Conservation (phyloP, 2,797 vertebrate species). For the Acrossocheilus fasciatus region DNA sequence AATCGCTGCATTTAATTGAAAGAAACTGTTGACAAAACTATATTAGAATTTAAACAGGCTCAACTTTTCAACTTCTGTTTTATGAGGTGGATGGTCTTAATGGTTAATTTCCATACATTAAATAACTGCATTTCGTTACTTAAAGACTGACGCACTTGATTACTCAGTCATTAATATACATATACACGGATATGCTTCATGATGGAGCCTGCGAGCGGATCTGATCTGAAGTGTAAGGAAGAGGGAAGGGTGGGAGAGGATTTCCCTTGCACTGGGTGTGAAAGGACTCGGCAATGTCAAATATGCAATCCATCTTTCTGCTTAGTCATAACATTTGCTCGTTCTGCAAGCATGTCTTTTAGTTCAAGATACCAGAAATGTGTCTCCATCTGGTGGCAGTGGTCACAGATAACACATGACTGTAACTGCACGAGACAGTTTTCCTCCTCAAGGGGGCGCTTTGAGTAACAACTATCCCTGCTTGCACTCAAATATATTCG, state of each 20-base stretch:
- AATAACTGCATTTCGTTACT: neutral
- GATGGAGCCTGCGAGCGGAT: neutral
- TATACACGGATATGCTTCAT: neutral
- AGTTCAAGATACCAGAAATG: neutral
- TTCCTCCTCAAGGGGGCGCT: neutral
- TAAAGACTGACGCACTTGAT: neutral
- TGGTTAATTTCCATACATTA: neutral
- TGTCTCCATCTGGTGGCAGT: neutral
- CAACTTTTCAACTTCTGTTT: neutral
- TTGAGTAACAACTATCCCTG: neutral
- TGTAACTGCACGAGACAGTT: neutral
- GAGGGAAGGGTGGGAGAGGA: slow-evolving; percentile 63
- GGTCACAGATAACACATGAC: neutral
- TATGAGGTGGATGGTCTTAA: neutral
- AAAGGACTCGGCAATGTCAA: neutral
- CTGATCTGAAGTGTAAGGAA: slow-evolving; percentile 42
- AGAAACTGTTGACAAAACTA: neutral
- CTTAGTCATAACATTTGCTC: neutral
- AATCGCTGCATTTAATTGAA: no score
- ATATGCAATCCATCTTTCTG: neutral
- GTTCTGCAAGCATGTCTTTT: neutral
- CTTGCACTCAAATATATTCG: no score
- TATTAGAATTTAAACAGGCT: neutral
- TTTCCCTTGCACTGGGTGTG: slow-evolving; percentile 54
- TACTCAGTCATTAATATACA: neutral